Base-by-base conservation (phyloP, 2,888 invertebrate genomes). In the Eupithecia subfuscata region DNA sequence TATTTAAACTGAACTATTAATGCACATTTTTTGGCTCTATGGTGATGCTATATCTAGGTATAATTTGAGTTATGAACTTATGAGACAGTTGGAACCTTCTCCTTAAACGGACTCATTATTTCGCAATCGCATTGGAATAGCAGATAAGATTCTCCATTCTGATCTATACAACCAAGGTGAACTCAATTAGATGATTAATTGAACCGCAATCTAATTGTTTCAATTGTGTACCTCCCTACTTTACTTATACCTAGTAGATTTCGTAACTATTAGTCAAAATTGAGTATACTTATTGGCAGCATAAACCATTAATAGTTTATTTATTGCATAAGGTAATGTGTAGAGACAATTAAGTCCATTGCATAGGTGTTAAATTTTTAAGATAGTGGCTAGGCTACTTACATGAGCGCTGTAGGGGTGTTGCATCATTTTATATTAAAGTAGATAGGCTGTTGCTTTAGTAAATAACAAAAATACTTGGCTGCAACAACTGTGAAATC, bases 101-200 rank as follows among this genome's bases (percentile, higher is more conserved):
- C 60, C 70, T 64, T 77, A 75, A 78, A 73, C 69, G 56, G 73
- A 75, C 40, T 25, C 43, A 75, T 64, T 75, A 78, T 48, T 77
- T 71, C 67, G 70, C 64, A 74, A 71, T 77, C 43, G 43, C 68
- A 70, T 56, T 56, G 34, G 30, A 77, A 37, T 67, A 67, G 65
- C 8, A 37, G 6, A 37, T 37, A 8, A 34, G 64, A 64, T 34
- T 34, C 2, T 37, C 64, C 34, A 69, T 74, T 75, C 73, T 69
- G 60, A 71, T 74, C 67, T 45, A 69, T 73, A 48, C 12, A 67
- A 69, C 37, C 78, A 80, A 78, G 78, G 80, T 65, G 34, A 75
- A 64, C 18, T 14, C 45, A 73, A 75, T 78, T 76, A 77, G 56
- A 74, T 69, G 65, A 76, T 75, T 76, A 72, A 75, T 65, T 70